A percentile compares a stretch with the other conserved stretches of the same genome.
These are phyloP conservation scores for Neoarius graeffei DNA, from an alignment of 2,113 vertebrate species.

Conservation along the genomic window DNA sequence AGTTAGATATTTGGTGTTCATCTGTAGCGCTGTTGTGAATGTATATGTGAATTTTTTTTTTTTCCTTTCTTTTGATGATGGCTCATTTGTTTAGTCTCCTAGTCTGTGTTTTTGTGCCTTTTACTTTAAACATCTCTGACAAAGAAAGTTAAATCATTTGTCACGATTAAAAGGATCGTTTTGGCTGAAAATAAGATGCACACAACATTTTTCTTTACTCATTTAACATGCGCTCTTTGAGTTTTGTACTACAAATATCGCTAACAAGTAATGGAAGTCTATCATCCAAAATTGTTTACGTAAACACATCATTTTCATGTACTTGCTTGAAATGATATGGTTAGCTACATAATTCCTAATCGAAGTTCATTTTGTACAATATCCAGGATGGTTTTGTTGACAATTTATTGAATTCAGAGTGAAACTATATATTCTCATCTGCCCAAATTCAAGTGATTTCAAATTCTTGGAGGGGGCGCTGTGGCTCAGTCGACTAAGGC, in stretches of 20 bases:
- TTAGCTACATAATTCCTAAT: not conserved
- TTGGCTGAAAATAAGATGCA: not conserved
- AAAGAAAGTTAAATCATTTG: not conserved
- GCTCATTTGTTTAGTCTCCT: slow-evolving; percentile 1
- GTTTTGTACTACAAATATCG: not conserved
- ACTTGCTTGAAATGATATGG: not conserved
- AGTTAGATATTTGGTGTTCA: slow-evolving; percentile 50
- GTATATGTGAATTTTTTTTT: not conserved
- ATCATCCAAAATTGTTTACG: not conserved
- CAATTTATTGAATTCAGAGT: not conserved
- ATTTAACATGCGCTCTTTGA: not conserved
- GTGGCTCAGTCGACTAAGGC: too few relatives aligned
- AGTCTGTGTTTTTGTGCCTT: slow-evolving; percentile 30
- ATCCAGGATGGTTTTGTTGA: not conserved
- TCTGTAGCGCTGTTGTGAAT: slow-evolving; percentile 22
- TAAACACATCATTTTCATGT: not conserved
- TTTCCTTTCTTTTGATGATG: not conserved
- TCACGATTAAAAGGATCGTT: not conserved
- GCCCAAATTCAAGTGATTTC: not conserved
- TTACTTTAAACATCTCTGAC: not conserved
- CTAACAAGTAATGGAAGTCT: not conserved
- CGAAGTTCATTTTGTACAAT: not conserved
- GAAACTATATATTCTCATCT: not conserved
- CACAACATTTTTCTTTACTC: not conserved
- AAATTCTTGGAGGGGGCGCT: not conserved